A percentile compares a stretch with the other conserved stretches of the same genome.
Conservation (phyloP, 2,888 invertebrate genomes). For the Drosophila neonasuta region DNA sequence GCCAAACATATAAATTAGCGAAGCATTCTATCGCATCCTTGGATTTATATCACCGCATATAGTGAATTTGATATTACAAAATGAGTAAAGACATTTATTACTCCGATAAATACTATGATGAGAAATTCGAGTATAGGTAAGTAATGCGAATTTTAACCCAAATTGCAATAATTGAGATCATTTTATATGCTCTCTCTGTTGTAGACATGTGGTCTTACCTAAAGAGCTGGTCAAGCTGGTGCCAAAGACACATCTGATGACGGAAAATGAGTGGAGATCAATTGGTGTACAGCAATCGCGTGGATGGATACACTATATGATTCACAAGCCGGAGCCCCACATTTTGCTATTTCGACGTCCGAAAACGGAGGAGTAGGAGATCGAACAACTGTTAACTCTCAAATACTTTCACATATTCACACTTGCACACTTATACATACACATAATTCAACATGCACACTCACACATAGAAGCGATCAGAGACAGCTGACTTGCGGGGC, state of each 20-base stretch:
- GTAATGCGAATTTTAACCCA: conserved; percentile 43
- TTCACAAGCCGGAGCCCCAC: conserved; percentile 96
- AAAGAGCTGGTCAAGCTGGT: conserved; percentile 95
- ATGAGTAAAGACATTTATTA: conserved; percentile 93
- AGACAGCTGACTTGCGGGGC: conserved; percentile 54
- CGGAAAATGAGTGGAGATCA: conserved; percentile 95
- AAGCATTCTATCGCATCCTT: conserved; percentile 31
- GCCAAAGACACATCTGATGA: conserved; percentile 96
- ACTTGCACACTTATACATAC: conserved; percentile 18
- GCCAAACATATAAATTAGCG: conserved; percentile 9
- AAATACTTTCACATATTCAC: conserved; percentile 13
- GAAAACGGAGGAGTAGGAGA: conserved; percentile 83
- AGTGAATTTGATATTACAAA: conserved; percentile 18
- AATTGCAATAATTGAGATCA: conserved; percentile 15
- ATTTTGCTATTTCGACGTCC: conserved; percentile 92
- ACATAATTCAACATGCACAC: conserved; percentile 14
- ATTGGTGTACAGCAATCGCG: conserved; percentile 98
- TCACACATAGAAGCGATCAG: conserved; percentile 20
- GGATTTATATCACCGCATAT: background rate
- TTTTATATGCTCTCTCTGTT: conserved; percentile 12
- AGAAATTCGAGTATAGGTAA: conserved; percentile 95
- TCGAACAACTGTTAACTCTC: conserved; percentile 14
- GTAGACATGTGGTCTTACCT: conserved; percentile 96
- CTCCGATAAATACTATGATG: conserved; percentile 96
- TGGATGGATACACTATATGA: conserved; percentile 99